Base-by-base conservation (phyloP, 2,888 invertebrate species). In the Rosalia funebris region DNA sequence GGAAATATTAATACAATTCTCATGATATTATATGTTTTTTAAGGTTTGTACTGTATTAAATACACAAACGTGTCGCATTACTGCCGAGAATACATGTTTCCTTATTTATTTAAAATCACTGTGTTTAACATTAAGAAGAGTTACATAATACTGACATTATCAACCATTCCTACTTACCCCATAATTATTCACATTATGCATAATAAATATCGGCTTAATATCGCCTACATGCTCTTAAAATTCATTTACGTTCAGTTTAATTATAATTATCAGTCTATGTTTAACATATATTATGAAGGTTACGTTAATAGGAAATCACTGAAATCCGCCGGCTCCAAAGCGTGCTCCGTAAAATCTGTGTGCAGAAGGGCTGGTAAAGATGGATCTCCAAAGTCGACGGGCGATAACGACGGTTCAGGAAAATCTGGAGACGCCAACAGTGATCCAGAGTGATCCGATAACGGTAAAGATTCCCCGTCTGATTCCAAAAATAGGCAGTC, bases 381-480 rank as follows among this genome's bases (percentile, higher is more conserved):
- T 2, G 79, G 77, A 68, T 81, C 80, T 11, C 76, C 74, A 60
- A 81, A 81, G 71, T 87, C 85, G 69, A 87, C 87, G 0, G 87
- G 87, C 37, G 86, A 86, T 12, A 87, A 78, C 2, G 86, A 85
- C 57, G 87, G 83, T 36, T 81, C 81, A 20, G 78, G 81, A 68
- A 78, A 81, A 69, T 80, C 81, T 0, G 85, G 83, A 2, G 85
- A 80, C 1, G 84, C 83, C 62, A 82, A 69, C 60, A 86, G 79
- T 10, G 87, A 87, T 11, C 66, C 65, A 9, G 66, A 67, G 53
- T 85, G 80, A 60, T 86, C 86, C 14, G 86, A 86, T 68, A 86
- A 63, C n/a, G 58, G 83, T 45, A 87, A 72, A 31, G 86, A 86
- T 64, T 87, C 87, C 3, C 85, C 86, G 71, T 87, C 87, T 7